Base-by-base conservation (phyloP, 2,113 vertebrate species). In the Tapirus terrestris region DNA sequence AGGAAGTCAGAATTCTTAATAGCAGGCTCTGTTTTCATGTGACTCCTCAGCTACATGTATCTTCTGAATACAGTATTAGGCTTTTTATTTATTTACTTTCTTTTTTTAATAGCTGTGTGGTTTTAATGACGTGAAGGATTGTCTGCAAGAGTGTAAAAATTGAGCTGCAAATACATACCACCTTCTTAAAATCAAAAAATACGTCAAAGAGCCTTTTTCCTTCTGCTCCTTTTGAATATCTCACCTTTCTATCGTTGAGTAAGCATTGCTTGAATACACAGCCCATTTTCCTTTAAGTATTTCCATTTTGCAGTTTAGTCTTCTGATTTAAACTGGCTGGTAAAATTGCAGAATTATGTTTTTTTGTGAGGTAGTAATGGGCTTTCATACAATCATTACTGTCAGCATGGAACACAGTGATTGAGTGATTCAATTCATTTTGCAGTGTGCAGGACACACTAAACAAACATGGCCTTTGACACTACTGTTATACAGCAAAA, bases 41-140 rank as follows among this genome's bases (percentile, higher is more conserved):
- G 8, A 60, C 33, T 76, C 48, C 10, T 90, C 8, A 14, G 8
- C 13, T 63, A 1, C 58, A 23, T 29, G 14, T 21, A n/a, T 79
- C 25, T 94, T 83, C 68, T 65, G 33, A 80, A 51, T 58, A 60
- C 31, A 93, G 27, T 82, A 18, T 70, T 76, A 63, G 63, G 5
- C 10, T 70, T 80, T 76, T 58, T 13, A 82, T 45, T 72, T 77
- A 65, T 53, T 48, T 68, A n/a, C 43, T 93, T 86, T 87, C 29
- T 25, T 82, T 82, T 79, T 36, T 56, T 29, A 63, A 83, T 6
- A 63, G 10, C 23, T 89, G 2, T 90, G 9, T 82, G 53, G 20
- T 96, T 92, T 94, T 94, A 20, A 45, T 76, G 82, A 72, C 13
- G n/a, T 81, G 31, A 76, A 83, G 8, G 17, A 70, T 72, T 94